phyloP scores from a whole-genome alignment of 2,797 vertebrate species.

The Diceros bicornis region DNA sequence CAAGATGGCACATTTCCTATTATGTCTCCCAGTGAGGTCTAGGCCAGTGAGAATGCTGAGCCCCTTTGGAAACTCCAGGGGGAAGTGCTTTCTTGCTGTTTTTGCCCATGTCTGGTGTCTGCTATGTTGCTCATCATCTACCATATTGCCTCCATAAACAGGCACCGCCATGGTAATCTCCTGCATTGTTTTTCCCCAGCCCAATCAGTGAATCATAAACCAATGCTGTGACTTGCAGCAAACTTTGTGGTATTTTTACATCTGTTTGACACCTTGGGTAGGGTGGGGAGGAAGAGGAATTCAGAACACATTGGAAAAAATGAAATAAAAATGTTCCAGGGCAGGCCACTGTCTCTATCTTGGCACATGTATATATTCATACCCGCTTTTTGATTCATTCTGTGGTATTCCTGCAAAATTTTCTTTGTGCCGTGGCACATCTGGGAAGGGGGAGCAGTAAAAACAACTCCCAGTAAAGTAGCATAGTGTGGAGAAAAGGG shows the following conservation, averaged over 20 bases:
- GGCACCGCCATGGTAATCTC: constrained; percentile 60
- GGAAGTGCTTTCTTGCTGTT: background rate
- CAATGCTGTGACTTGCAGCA: background rate
- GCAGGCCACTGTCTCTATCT: constrained; percentile 49
- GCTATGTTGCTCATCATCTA: background rate
- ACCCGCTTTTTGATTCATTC: constrained; percentile 56
- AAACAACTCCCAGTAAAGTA: background rate
- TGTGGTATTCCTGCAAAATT: constrained; percentile 2
- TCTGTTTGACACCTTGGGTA: constrained; percentile 80
- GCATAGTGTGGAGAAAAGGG: background rate
- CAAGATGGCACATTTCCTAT: background rate
- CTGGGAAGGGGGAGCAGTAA: background rate
- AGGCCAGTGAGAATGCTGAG: background rate
- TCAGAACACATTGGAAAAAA: constrained; percentile 54
- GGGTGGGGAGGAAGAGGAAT: constrained; percentile 45
- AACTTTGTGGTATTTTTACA: constrained; percentile 77
- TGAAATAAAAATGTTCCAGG: constrained; percentile 66
- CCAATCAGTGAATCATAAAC: constrained; percentile 68
- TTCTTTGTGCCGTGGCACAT: background rate
- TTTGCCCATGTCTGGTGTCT: background rate
- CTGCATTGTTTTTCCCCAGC: background rate
- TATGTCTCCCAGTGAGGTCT: background rate
- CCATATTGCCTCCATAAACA: constrained; percentile 42
- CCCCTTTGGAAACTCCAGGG: background rate
- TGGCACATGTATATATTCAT: background rate